Evolutionary conservation across 2,113 vertebrate species (phyloP).

Genomic region (Promerops cafer): DNA sequence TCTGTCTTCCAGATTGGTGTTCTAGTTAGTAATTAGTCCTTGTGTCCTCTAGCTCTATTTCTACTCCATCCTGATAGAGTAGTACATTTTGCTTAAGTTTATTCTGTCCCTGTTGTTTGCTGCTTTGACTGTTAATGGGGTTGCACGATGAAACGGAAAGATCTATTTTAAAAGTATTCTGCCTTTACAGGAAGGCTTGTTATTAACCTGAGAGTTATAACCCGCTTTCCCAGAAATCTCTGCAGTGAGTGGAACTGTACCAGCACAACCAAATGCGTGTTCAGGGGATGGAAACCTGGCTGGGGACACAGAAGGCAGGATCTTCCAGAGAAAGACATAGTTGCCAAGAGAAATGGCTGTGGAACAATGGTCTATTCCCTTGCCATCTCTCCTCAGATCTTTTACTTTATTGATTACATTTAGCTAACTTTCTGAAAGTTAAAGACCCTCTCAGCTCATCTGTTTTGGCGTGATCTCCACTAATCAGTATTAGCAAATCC

Average conservation of each 20-base stretch:
- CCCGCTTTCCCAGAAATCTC: not conserved
- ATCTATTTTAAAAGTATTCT: not conserved
- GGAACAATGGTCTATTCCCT: not conserved
- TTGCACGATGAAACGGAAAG: not conserved
- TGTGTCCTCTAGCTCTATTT: not conserved
- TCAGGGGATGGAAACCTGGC: not conserved
- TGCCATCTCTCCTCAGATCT: not conserved
- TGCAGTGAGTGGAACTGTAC: not conserved
- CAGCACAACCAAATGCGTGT: accelerated
- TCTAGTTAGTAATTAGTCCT: not conserved
- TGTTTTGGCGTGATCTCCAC: not conserved
- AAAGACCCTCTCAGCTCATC: not conserved
- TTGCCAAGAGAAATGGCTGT: not conserved
- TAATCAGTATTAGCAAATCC: not conserved
- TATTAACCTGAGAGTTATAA: not conserved
- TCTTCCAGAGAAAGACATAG: not conserved
- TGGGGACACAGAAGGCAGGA: not conserved
- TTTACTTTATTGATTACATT: not conserved
- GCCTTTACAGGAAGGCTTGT: not conserved
- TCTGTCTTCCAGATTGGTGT: not conserved
- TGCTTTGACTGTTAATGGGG: not conserved
- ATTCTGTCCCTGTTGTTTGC: not conserved
- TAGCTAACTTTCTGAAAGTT: not conserved
- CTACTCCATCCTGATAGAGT: not conserved
- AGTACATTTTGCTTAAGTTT: not conserved